phyloP scores from a whole-genome alignment of 2,113 vertebrate species.

The Cranoglanis bouderius region DNA sequence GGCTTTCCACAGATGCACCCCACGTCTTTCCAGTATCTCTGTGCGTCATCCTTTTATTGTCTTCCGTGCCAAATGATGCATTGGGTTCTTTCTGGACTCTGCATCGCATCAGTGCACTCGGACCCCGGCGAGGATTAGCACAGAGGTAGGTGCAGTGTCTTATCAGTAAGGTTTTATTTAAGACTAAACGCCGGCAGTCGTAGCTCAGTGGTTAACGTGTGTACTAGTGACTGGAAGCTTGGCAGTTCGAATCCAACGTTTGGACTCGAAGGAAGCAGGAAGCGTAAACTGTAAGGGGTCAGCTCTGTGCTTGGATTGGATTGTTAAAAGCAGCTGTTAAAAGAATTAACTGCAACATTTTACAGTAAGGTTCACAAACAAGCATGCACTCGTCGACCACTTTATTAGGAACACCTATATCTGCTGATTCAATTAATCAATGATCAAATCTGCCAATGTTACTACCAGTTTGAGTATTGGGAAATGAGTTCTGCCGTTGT shows the following conservation, averaged over 20 bases:
- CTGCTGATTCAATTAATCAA: not conserved
- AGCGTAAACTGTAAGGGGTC: not conserved
- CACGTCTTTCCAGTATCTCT: conserved; percentile 7
- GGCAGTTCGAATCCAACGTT: not conserved
- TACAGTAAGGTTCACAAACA: not conserved
- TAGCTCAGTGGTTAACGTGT: not conserved
- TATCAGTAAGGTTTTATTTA: conserved; percentile 4
- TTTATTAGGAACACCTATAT: not conserved
- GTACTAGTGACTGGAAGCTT: not conserved
- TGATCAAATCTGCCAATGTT: not conserved
- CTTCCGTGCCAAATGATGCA: not conserved
- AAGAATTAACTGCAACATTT: not conserved
- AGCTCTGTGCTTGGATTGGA: not conserved
- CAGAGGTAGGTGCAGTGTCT: conserved; percentile 18
- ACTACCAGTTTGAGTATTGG: not conserved
- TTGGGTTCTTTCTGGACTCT: not conserved
- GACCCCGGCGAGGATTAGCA: not conserved
- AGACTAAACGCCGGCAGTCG: not conserved
- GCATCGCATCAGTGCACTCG: not conserved
- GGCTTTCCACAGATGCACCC: not conserved
- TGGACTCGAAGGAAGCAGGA: not conserved
- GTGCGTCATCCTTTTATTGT: conserved; percentile 5
- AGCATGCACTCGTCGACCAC: not conserved
- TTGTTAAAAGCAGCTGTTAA: not conserved
- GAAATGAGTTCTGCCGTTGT: not conserved